Evolutionary conservation across 2,113 vertebrate genomes (phyloP), one percentile per base, ranked within the genome.

Genomic region (Corynorhinus townsendii): DNA sequence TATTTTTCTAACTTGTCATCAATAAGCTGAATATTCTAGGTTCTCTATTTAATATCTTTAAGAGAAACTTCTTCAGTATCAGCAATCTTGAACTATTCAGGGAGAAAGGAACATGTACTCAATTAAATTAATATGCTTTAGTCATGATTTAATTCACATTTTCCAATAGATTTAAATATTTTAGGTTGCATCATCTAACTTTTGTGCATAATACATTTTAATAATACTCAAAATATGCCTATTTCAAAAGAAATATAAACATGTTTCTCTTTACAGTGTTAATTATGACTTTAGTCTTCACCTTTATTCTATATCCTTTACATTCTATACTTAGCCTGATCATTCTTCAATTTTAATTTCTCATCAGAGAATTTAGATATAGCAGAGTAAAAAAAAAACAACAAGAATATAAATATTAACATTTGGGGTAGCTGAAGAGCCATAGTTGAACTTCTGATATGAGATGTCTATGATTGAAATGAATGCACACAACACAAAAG

Each of bases 381-480:
- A 22, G 83, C 17, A 91, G 4, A 92, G 52, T 40, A 89, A 28
- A 64, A 73, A 91, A 40, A 80, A 94, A 93, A 91, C 19, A 75
- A 82, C 28, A 83, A 88, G 24, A 94, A 90, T 72, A 85, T 79
- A 94, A 88, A 4, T 30, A 68, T 90, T 84, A 94, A 92, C 69
- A 95, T 95, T 83, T 91, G 26, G 11, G 87, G n/a, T 62, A 69
- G 56, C 35, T 80, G 10, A 94, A 94, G 33, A 93, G 20, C 26
- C 28, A 96, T 30, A 77, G 52, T 45, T 96, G 59, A 97, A 83
- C 90, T 93, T 90, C 86, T 80, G 84, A 92, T 64, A 91, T 95
- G 95, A 90, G 20, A 96, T 96, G 94, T 92, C 64, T 93, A 24
- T 96, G 96, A 76, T 35, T 96, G 96, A 96, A 92, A 97, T 97